Conservation (phyloP, 2,797 vertebrate species). For the Diceros bicornis region DNA sequence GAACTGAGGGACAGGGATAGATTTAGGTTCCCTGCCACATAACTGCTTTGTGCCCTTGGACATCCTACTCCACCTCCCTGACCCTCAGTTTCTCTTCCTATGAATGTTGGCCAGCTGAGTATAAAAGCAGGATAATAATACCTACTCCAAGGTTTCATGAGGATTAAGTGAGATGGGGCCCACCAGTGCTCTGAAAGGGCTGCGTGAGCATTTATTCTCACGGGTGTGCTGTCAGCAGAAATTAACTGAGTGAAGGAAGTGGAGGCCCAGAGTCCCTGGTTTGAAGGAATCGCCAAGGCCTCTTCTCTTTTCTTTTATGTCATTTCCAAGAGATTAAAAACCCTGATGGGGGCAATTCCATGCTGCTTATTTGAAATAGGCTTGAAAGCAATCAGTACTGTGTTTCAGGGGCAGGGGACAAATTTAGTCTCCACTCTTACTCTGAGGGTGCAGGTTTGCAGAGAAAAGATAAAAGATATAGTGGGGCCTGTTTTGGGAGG, state of each 20-base stretch:
- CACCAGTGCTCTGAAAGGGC: neutral
- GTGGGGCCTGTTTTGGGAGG: no score
- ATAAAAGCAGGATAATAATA: neutral
- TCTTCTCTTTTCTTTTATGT: neutral
- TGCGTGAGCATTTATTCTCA: neutral
- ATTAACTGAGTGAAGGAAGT: neutral
- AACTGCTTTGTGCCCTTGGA: neutral
- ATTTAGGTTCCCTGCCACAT: neutral
- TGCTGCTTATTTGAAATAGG: constrained; percentile 44
- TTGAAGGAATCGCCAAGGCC: neutral
- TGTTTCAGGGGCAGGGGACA: neutral
- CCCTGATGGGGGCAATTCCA: neutral
- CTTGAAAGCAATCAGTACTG: neutral
- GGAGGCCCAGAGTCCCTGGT: neutral
- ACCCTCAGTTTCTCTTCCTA: neutral
- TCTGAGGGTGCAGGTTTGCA: neutral
- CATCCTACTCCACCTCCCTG: neutral
- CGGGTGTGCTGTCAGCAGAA: neutral
- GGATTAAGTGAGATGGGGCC: neutral
- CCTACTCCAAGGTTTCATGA: neutral
- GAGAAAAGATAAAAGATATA: neutral
- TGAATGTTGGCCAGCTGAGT: neutral
- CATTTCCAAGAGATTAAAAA: constrained; percentile 17
- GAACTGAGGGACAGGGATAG: neutral
- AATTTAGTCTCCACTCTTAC: neutral